phyloP scores from a whole-genome alignment of 2,113 vertebrate species.

The Archilochus colubris region DNA sequence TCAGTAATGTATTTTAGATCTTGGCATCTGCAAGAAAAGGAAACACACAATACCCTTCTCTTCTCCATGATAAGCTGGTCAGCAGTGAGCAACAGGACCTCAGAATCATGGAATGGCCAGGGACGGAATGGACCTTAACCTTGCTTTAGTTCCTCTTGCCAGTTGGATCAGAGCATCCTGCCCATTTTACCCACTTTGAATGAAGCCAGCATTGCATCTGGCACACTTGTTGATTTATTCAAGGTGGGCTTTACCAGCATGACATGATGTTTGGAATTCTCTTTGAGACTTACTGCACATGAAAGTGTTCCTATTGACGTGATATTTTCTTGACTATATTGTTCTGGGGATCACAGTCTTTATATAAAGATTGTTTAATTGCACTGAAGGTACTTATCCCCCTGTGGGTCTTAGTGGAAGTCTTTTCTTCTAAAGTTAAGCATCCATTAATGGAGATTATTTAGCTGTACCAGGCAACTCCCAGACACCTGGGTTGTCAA shows the following conservation, averaged over 20 bases:
- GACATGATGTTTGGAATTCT: not conserved
- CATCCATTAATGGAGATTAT: not conserved
- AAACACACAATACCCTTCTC: not conserved
- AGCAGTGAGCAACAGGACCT: not conserved
- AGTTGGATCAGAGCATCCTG: not conserved
- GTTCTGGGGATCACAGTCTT: not conserved
- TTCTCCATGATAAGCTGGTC: rapidly evolving
- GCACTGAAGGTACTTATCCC: not conserved
- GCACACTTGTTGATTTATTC: not conserved
- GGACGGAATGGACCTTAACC: not conserved
- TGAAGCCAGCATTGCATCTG: not conserved
- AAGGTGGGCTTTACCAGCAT: not conserved
- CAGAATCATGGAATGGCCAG: not conserved
- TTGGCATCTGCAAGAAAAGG: not conserved
- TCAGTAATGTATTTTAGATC: not conserved
- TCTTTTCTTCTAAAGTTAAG: not conserved
- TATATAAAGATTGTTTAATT: not conserved
- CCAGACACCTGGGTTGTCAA: not conserved
- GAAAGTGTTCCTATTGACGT: not conserved
- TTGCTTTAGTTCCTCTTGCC: not conserved
- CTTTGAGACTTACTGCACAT: not conserved
- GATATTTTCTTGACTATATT: not conserved
- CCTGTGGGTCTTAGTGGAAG: not conserved
- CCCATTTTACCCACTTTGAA: not conserved
- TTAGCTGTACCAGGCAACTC: not conserved